These are phyloP conservation scores for Protosalanx chinensis DNA, from an alignment of 2,797 vertebrate genomes.

Conservation along the genomic window DNA sequence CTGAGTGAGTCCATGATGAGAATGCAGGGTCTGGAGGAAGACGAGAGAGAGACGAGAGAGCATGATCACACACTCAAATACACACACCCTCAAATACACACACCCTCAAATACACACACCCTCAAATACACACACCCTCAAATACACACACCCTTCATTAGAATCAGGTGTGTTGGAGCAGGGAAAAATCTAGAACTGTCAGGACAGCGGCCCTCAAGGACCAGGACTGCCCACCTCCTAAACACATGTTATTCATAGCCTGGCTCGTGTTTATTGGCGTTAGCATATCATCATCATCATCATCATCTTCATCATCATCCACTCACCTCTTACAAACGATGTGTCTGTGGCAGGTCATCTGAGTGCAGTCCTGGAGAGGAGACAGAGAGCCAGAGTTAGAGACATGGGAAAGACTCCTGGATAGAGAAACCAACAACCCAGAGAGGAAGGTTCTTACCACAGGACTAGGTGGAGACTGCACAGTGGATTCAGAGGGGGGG, in stretches of 20 bases:
- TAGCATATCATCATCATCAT: neutral
- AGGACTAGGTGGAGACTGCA: constrained; percentile 36
- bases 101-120: neutral
- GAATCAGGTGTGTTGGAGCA: too few species aligned
- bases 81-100: neutral
- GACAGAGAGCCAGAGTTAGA: neutral
- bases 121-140: too few species aligned
- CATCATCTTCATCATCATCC: neutral
- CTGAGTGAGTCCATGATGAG: constrained; percentile 96
- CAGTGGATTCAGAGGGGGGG: constrained; percentile 31
- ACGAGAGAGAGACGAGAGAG: neutral
- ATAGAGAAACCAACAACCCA: neutral
- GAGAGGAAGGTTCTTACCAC: constrained; percentile 56
- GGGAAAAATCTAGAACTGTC: too few species aligned
- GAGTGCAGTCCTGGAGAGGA: constrained; percentile 68
- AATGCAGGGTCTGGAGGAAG: constrained; percentile 86
- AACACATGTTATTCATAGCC: too few species aligned
- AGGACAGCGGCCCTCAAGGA: too few species aligned
- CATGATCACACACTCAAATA: constrained; percentile 15
- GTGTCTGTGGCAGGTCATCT: constrained; percentile 66
- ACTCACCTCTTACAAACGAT: constrained; percentile 84
- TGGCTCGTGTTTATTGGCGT: too few species aligned
- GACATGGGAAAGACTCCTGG: constrained; percentile 5
- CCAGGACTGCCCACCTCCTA: too few species aligned
- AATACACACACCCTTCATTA: too few species aligned